phyloP scores from a whole-genome alignment of 53 echinoderm and acorn worm species.

The Crossaster papposus region DNA sequence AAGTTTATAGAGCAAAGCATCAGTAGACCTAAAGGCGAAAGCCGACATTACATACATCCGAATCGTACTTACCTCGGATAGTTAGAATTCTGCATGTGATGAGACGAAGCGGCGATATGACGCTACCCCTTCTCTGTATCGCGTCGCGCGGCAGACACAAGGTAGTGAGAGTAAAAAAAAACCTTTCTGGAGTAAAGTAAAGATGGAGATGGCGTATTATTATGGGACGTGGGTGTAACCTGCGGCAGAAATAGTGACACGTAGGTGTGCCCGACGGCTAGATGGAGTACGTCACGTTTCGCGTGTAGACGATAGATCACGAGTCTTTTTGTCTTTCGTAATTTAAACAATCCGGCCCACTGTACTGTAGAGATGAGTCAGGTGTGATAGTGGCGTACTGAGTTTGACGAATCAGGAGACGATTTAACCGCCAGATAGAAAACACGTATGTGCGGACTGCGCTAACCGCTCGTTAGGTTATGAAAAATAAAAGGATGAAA shows the following conservation, averaged over 20 bases:
- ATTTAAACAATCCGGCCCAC: constrained; percentile 26
- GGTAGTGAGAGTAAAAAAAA: not conserved
- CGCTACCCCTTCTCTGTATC: not conserved
- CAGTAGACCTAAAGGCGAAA: too few relatives aligned
- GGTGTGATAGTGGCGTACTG: not conserved
- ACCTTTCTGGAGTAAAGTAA: constrained; percentile 1
- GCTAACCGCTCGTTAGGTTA: not conserved
- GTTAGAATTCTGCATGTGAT: constrained; percentile 15
- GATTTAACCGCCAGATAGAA: not conserved
- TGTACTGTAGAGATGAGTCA: not conserved
- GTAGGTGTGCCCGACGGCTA: not conserved
- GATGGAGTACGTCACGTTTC: not conserved
- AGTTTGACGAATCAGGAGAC: not conserved
- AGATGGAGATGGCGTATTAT: not conserved
- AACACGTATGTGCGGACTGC: not conserved
- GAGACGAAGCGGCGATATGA: not conserved
- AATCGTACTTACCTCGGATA: constrained; percentile 10
- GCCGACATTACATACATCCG: not conserved
- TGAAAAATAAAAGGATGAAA: not conserved
- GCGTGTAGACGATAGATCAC: not conserved
- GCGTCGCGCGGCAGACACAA: not conserved
- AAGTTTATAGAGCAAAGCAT: not conserved
- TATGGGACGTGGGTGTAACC: constrained; percentile 26
- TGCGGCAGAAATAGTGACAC: not conserved
- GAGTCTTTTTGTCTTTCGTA: constrained; percentile 3